Evolutionary conservation across 2,888 invertebrate species (phyloP), one percentile per base, ranked within the genome.

Genomic region (Sericinus montela): DNA sequence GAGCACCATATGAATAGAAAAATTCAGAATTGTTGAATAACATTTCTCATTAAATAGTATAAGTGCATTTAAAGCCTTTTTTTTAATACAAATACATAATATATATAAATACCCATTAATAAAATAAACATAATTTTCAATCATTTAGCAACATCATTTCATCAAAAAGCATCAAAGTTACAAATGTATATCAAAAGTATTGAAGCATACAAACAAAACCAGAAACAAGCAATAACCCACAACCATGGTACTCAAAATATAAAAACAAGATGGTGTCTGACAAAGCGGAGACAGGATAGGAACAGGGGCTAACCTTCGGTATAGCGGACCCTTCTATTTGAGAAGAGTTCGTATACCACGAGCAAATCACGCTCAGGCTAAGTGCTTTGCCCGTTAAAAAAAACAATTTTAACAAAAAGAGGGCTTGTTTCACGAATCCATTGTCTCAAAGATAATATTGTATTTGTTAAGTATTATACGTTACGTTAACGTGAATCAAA

Each of bases 321-420:
- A 50, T 45, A 41, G 7, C n/a, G 29, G 40, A 45, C 15, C 16
- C 50, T 45, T 45, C 35, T 45, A 36, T 35, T 25, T 16, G 23
- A 52, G 52, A 59, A 68, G 60, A 60, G 55, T 59, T 55, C 53
- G 50, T 56, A 64, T 62, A 65, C 62, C 62, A 56, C 40, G 60
- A 60, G 55, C 60, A 53, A 25, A 47, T 47, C 52, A 55, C 48
- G 49, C 39, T 54, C 57, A 62, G 61, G 60, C 54, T 55, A 46
- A 54, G 55, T 48, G 52, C 53, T 41, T 19, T 47, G 59, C 60
- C 55, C 51, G 16, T 38, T 37, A 16, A 32, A 44, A 53, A 52
- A 15, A 37, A 45, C 42, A 32, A 42, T 28, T 44, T 15, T 16
- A 34, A 28, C 14, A 30, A 14, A 11, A n/a, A 23, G 37, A 16